Evolutionary conservation across 2,888 invertebrate species (phyloP), one percentile per base, ranked within the genome.

Genomic region (Sphaerophoria rueppellii): DNA sequence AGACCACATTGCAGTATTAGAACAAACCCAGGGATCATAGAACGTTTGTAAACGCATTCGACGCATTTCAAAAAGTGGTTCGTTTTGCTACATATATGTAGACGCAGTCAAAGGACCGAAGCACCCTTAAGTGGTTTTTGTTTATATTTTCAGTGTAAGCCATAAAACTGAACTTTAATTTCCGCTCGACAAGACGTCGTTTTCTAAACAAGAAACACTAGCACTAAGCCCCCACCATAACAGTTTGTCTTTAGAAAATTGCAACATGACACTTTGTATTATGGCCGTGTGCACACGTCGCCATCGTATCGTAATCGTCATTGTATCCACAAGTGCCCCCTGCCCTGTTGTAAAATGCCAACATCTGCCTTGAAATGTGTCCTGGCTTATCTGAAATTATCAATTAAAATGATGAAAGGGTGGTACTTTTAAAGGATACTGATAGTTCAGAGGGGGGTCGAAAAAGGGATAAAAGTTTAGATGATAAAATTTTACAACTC

Each of bases 141-240:
- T 77, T 81, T 81, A 85, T 79, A 83, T 73, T 80, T 77, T 69
- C 85, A 73, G 58, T 81, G 76, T 72, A 72, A 71, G 85, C 81
- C 81, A 85, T 85, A 81, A 85, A 85, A 85, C 83, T 76, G 63
- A 85, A 85, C 76, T 85, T 81, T 81, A 85, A 85, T 85, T 85
- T 85, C 85, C 85, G 81, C 72, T 72, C 71, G 63, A 57, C 54
- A 63, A 80, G 72, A 71, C 78, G 65, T 67, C 32, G 24, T 52
- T 73, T 52, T 43, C 34, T 6, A 1, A 7, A 40, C 24, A 24
- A 24, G 24, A 40, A 40, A 52, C 37, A 40, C 65, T 35, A 34
- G 70, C 43, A 43, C 12, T 5, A 52, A 58, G 35, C 72, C 71
- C 75, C 24, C 24, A 24, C 24, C 71, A 79, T 79, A 83, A 83